phyloP scores from a whole-genome alignment of 2,113 vertebrate genomes.

The Cygnus atratus region DNA sequence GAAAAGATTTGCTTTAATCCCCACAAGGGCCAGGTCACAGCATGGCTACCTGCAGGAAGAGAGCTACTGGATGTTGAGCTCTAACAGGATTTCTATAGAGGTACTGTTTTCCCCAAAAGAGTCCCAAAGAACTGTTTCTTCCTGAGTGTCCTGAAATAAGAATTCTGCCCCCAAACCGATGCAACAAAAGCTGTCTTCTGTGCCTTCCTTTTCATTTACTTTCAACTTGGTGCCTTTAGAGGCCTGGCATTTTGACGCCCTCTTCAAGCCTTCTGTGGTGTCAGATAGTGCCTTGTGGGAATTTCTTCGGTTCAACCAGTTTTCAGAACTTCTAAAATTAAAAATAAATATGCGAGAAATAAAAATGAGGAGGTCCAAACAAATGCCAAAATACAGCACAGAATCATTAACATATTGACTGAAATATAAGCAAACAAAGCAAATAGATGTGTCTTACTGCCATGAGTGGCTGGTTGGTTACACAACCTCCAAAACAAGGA shows the following conservation, averaged over 20 bases:
- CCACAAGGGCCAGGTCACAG: not conserved
- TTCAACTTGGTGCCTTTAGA: not conserved
- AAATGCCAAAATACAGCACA: not conserved
- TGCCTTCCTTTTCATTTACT: not conserved
- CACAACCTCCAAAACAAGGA: conserved; percentile 28
- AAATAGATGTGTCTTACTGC: not conserved
- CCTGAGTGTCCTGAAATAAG: not conserved
- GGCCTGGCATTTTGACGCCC: not conserved
- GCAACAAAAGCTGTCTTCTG: not conserved
- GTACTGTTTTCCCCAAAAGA: not conserved
- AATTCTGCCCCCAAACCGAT: not conserved
- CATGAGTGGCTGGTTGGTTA: not conserved
- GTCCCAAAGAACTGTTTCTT: not conserved
- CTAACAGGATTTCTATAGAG: not conserved
- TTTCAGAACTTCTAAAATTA: not conserved
- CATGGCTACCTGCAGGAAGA: accelerated
- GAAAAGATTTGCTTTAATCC: not conserved
- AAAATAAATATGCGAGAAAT: not conserved
- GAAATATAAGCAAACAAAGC: not conserved
- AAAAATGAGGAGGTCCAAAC: not conserved
- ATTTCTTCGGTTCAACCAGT: not conserved
- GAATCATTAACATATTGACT: not conserved
- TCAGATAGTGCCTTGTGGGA: not conserved
- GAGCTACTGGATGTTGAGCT: accelerated
- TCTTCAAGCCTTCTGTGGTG: not conserved